Evolutionary conservation across 2,888 invertebrate species (phyloP).

Genomic region (Pachliopta kotzebuea): DNA sequence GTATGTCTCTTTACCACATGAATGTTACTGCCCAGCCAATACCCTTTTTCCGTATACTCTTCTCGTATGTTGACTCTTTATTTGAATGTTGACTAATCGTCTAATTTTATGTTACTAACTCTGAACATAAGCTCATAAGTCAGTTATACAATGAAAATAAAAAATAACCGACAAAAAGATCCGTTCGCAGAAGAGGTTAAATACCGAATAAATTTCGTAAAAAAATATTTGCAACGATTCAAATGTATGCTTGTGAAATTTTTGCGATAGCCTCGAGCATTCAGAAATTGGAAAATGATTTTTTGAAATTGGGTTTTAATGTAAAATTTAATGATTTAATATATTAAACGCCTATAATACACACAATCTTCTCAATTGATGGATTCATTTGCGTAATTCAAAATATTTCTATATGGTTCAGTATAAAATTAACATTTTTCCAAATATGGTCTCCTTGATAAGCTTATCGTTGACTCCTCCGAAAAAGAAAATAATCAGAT

Average conservation of each 20-base stretch:
- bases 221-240: neutral
- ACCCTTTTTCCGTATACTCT: no score
- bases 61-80: neutral
- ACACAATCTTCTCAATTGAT: no score
- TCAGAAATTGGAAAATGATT: neutral
- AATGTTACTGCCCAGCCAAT: no score
- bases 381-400: no score
- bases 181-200: neutral
- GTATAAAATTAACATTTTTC: slow-evolving; percentile 33
- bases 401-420: neutral
- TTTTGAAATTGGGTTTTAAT: no score
- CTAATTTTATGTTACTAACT: neutral
- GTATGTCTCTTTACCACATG: no score
- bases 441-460: slow-evolving; percentile 52
- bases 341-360: no score
- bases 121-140: neutral
- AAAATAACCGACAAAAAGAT: neutral
- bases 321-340: neutral
- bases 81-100: neutral
- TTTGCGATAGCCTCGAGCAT: neutral
- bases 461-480: slow-evolving; percentile 53
- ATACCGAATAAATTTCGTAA: neutral
- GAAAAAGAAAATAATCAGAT: slow-evolving; percentile 63
- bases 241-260: neutral
- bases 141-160: neutral